Evolutionary conservation across 2,113 vertebrate genomes (phyloP), one percentile per base, ranked within the genome.

Genomic region (Pimephales promelas): DNA sequence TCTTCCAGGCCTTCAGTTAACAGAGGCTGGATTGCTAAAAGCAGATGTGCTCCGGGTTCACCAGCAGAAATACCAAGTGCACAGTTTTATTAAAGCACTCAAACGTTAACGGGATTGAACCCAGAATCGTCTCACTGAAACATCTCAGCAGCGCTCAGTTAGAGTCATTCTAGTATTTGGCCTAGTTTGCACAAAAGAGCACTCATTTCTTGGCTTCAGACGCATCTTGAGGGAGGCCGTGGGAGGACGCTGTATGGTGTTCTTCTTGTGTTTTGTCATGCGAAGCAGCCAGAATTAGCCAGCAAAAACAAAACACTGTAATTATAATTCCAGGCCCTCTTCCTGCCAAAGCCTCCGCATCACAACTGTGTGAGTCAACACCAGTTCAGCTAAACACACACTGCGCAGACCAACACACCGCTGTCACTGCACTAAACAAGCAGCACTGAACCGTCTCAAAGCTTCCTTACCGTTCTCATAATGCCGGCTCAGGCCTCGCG

Each of bases 241-340:
- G 52, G 52, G 18, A 54, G 52, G 52, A 54, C 22, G 52, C 22
- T 54, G 34, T 45, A 54, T 34, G 45, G 54, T 14, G 18, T 26
- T 61, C 62, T 68, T 62, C 9, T 52, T 72, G 43, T 61, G 76
- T 26, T 62, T 73, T 47, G 70, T 47, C 40, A 73, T 84, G 54
- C 79, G 36, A 71, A 76, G 66, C 68, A 73, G 76, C 66, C 47
- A 57, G 70, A 84, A 84, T 84, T 56, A 79, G 83, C 20, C 36
- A 47, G 66, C 66, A 22, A 6, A 40, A 56, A 73, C 40, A 26
- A 73, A 73, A 73, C 70, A 49, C 43, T 84, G 77, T 73, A 84
- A 84, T 84, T 84, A 84, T 31, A 80, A 80, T 80, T 80, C 83
- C 76, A 80, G 22, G 28, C 54, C 11, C 40, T 28, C 56, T 70